Base-by-base conservation (phyloP, 1,140 invertebrate species). In the Caenorhabditis remanei region DNA sequence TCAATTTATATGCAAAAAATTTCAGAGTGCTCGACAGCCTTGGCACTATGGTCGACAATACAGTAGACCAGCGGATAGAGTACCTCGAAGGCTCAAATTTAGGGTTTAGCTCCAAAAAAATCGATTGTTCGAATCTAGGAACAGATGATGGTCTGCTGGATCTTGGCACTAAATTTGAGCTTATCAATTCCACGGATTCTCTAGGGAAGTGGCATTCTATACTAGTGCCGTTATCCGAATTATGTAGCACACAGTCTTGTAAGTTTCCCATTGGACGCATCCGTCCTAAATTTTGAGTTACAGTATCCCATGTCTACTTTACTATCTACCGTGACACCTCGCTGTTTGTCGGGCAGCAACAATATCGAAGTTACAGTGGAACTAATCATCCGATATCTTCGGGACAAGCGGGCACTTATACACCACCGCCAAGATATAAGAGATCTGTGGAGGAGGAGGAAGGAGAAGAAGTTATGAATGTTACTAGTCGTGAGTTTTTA, bases 11-110 rank as follows among this genome's bases (percentile, higher is more conserved):
- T 32, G 2, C 32, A 32, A 32, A 32, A 32, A 85, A 41, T 56
- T 46, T n/a, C 41, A 71, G 46, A 14, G 41, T 85, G 4, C 24
- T 85, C 19, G 21, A 71, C 13, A 24, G 46, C 24, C 71, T 79
- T 9, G 21, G 46, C 5, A 50, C 65, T 16, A 85, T 85, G 85
- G 85, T 85, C 14, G 63, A 55, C 24, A 85, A 85, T 32, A 85
- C 85, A 4, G 16, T 43, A 3, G 85, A 46, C 8, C 16, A 11
- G 8, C 16, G 85, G 46, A 85, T 85, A 11, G 65, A 75, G 16
- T 85, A 85, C 65, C 40, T 85, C 2, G n/a, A 53, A 5, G 85
- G 85, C 16, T n/a, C 7, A 8, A 85, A 85, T 79, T 13, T 85
- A 40, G 85, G 85, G 8, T 85, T 85, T 24, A 53, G 41, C 19